A percentile compares a stretch with the other conserved stretches of the same genome.
These are phyloP conservation scores for Pteruthius melanotis DNA, from an alignment of 2,113 vertebrate genomes.

Conservation along the genomic window DNA sequence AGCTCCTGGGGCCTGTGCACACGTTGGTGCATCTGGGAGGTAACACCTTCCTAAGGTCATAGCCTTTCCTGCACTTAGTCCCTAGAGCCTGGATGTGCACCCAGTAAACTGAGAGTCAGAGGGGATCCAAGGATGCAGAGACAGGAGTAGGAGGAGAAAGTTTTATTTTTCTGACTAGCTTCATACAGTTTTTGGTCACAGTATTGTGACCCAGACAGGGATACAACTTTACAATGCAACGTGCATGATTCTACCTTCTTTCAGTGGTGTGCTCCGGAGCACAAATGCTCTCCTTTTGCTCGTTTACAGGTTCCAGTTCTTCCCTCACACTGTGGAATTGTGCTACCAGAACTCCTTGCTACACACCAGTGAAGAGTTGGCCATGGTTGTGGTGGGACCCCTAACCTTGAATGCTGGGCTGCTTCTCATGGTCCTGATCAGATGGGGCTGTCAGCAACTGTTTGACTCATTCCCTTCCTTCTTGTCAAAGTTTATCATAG, in stretches of 20 bases:
- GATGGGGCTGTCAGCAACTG: constrained; percentile 92
- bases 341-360: constrained; percentile 89
- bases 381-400: constrained; percentile 85
- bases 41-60: background rate
- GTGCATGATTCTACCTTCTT: background rate
- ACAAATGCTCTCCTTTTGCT: background rate
- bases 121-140: background rate
- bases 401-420: constrained; percentile 83
- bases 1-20: background rate
- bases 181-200: background rate
- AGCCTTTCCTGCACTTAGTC: background rate
- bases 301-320: constrained; percentile 79
- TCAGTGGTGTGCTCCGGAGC: background rate
- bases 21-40: background rate
- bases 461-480: constrained; percentile 90
- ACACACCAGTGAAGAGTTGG: constrained; percentile 82
- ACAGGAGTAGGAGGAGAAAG: background rate
- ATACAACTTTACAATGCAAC: background rate
- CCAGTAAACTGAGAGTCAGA: background rate
- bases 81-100: background rate
- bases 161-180: background rate
- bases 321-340: constrained; percentile 84
- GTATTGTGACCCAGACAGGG: background rate
- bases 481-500: constrained; percentile 96
- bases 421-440: constrained; percentile 89